A percentile compares a stretch with the other conserved stretches of the same genome.
Conservation (phyloP, 1,140 invertebrate genomes). For the Drosophila rufa region DNA sequence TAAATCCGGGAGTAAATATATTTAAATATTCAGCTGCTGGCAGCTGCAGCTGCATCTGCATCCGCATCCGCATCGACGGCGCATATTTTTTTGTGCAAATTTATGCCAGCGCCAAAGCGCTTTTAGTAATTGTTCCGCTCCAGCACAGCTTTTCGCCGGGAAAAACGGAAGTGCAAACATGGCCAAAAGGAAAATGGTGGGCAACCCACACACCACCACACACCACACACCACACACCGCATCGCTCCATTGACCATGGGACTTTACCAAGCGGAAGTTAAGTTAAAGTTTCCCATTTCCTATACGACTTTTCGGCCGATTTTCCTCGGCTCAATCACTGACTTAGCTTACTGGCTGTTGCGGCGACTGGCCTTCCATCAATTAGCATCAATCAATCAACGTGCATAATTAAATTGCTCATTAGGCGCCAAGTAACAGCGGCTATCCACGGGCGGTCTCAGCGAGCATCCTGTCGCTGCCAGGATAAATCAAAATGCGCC, state of each 20-base stretch:
- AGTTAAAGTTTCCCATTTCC: slow-evolving; percentile 10
- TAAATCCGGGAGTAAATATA: slow-evolving; percentile 14
- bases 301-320: slow-evolving; percentile 7
- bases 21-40: slow-evolving; percentile 31
- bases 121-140: slow-evolving; percentile 37
- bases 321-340: slow-evolving; percentile 14
- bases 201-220: not conserved
- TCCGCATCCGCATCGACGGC: no score
- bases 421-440: slow-evolving; percentile 52
- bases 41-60: slow-evolving; percentile 2
- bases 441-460: slow-evolving; percentile 27
- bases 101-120: slow-evolving; percentile 23
- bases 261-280: not conserved
- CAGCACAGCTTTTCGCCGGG: slow-evolving; percentile 5
- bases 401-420: slow-evolving; percentile 76
- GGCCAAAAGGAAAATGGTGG: slow-evolving; percentile 35
- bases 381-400: slow-evolving; percentile 76
- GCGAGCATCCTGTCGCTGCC: slow-evolving; percentile 4
- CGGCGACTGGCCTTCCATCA: slow-evolving; percentile 31
- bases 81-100: slow-evolving; percentile 16
- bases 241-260: not conserved
- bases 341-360: not conserved
- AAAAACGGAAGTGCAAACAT: slow-evolving; percentile 34
- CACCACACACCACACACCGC: no score
- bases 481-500: slow-evolving; percentile 34